Evolutionary conservation across 1,140 invertebrate species (phyloP).

Genomic region (Drosophila mauritiana): DNA sequence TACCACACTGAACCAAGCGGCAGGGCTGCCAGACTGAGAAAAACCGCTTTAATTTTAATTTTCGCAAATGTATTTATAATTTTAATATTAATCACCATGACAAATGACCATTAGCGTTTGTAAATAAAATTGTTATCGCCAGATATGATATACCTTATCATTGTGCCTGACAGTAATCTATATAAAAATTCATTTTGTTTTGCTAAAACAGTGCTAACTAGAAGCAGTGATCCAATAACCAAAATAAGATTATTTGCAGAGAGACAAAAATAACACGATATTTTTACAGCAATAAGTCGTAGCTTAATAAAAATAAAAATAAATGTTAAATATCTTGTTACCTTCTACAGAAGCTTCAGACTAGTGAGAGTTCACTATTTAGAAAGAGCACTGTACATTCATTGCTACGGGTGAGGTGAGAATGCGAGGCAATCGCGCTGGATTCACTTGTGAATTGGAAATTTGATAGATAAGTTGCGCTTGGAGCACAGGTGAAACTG

Average conservation of each 20-base stretch:
- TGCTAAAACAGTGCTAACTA: background rate
- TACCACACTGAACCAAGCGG: slow-evolving; percentile 15
- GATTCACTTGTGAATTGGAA: slow-evolving; percentile 50
- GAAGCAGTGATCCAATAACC: background rate
- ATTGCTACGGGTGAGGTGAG: slow-evolving; percentile 34
- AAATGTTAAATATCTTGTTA: background rate
- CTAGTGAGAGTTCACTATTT: background rate
- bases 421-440: slow-evolving; percentile 25
- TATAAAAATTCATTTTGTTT: background rate
- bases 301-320: background rate
- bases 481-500: slow-evolving; percentile 35
- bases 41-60: slow-evolving; percentile 6
- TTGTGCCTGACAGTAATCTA: background rate
- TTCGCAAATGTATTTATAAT: slow-evolving; percentile 14
- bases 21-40: slow-evolving; percentile 31
- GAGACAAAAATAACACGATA: background rate
- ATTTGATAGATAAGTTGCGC: slow-evolving; percentile 33
- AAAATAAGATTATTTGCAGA: background rate
- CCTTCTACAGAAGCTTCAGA: background rate
- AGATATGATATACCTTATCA: slow-evolving; percentile 20
- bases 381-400: background rate
- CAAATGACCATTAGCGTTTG: slow-evolving; percentile 22
- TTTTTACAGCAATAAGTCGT: background rate
- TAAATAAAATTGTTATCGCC: slow-evolving; percentile 34
- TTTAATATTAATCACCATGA: slow-evolving; percentile 39